Base-by-base conservation (phyloP, 2,797 vertebrate genomes). In the Eupleurogrammus muticus region DNA sequence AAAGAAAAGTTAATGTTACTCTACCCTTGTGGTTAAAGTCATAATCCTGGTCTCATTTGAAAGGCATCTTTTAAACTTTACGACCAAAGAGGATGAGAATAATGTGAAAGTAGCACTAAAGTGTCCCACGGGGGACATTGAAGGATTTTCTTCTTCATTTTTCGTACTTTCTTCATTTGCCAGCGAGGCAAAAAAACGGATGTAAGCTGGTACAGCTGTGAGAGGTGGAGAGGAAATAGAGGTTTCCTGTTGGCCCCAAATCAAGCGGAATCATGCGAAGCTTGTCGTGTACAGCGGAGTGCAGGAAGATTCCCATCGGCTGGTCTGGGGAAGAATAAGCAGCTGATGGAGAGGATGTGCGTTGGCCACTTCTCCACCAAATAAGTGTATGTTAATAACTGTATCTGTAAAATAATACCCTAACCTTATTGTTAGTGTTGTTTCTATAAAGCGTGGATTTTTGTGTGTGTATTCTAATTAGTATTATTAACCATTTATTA, bases 221-320 rank as follows among this genome's bases (percentile, higher is more conserved):
- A 13, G 32, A 42, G 19, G 0, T 52, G 52, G 20, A 69, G 47
- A 83, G 75, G 75, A 79, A 79, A 66, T 54, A 14, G 16, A 65
- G 2, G 42, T 44, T 78, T 73, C 68, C 74, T 73, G 67, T 34
- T 34, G 12, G n/a, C 6, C 54, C 10, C 5, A 1, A 3, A 8
- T 62, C 59, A 57, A 42, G 40, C 11, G 11, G 6, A 28, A 28
- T 38, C 49, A 36, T 47, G 21, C 12, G 34, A 36, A 57, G 5
- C 11, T 19, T 19, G 9, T 9, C 21, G 47, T 9, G 13, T 28
- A 42, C 38, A 6, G 14, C 19, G 28, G 3, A 3, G 28, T 28
- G 6, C 28, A 28, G 6, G 6, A 3, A 28, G 6, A 28, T 3
- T 28, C 28, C 28, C 28, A 28, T 28, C 3, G 28, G 28, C 6